Conservation (phyloP, 2,888 invertebrate genomes). For the Campoletis raptor region DNA sequence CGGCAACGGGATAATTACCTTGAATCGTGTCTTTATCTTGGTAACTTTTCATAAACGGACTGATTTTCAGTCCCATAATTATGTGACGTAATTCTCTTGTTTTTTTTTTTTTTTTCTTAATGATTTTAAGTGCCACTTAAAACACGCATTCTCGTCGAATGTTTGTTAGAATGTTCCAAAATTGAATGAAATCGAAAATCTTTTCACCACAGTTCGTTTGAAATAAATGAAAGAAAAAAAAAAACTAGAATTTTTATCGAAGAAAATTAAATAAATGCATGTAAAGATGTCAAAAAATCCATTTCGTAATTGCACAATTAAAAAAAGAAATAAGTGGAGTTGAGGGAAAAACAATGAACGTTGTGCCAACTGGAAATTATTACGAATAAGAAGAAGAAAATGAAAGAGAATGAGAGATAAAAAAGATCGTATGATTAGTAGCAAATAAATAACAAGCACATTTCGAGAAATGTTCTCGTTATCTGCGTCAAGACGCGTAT, state of each 20-base stretch:
- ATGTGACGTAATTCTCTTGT: not conserved
- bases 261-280: too few species aligned
- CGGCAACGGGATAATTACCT: slow-evolving; percentile 28
- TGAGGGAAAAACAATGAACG: not conserved
- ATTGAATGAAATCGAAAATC: not conserved
- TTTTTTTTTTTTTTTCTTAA: not conserved
- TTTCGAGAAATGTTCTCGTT: slow-evolving; percentile 2
- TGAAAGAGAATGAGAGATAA: not conserved
- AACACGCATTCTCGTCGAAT: not conserved
- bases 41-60: slow-evolving; percentile 39
- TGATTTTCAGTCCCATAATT: slow-evolving; percentile 19
- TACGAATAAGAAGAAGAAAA: not conserved
- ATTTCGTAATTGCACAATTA: not conserved
- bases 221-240: not conserved
- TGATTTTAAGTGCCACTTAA: not conserved
- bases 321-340: not conserved
- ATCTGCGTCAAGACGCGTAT: not conserved
- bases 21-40: slow-evolving; percentile 26
- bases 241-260: too few species aligned
- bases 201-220: not conserved
- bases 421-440: not conserved
- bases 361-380: not conserved
- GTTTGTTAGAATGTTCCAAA: not conserved
- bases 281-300: not conserved
- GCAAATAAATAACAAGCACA: not conserved